These are phyloP conservation scores for Pongo pygmaeus DNA, from an alignment of 2,113 vertebrate species.

Conservation along the genomic window DNA sequence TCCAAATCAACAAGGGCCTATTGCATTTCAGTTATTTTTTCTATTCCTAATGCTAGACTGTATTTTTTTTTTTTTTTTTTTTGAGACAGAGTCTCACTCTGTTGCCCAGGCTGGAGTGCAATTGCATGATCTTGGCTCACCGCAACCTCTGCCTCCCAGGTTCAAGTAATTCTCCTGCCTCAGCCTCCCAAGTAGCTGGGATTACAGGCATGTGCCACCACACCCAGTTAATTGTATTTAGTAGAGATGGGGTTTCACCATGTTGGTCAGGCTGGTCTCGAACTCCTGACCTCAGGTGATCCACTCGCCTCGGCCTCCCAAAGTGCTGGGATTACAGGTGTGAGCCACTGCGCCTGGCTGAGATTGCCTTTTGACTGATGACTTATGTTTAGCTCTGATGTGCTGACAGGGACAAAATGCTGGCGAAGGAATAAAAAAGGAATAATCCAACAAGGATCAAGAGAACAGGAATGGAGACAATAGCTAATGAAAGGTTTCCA, in stretches of 20 bases:
- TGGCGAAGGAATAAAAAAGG: background rate
- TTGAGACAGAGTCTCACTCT: background rate
- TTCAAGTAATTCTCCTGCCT: background rate
- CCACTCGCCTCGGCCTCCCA: background rate
- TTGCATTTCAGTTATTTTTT: background rate
- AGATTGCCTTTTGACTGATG: background rate
- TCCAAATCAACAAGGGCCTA: background rate
- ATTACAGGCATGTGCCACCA: background rate
- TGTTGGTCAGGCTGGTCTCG: background rate
- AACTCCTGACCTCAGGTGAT: background rate
- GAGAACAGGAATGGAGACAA: background rate
- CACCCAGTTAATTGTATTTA: background rate
- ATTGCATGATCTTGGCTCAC: background rate
- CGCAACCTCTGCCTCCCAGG: background rate
- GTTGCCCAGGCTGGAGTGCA: background rate
- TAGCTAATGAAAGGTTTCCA: background rate
- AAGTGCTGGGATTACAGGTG: background rate
- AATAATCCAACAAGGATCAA: background rate
- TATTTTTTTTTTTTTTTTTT: background rate
- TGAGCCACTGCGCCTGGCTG: background rate
- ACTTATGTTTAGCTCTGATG: background rate
- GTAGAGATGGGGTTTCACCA: background rate
- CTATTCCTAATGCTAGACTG: background rate
- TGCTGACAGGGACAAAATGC: background rate
- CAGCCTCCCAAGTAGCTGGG: background rate